Conservation (phyloP, 2,888 invertebrate species). For the Acrocyrtus sp. region DNA sequence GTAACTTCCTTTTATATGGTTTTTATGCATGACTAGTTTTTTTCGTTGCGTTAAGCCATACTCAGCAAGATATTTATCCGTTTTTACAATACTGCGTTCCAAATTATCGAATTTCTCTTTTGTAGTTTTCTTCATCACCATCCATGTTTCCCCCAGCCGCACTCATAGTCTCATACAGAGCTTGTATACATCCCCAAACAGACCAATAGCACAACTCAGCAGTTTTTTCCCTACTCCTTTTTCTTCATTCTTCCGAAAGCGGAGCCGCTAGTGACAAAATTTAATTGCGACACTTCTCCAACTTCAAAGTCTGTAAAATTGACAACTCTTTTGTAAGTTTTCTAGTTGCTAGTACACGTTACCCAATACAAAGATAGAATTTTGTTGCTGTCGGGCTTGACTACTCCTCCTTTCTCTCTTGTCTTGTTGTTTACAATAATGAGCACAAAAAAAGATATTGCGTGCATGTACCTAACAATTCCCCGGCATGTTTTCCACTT, state of each 20-base stretch:
- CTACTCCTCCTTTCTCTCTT: too few relatives aligned
- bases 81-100: constrained; percentile 13
- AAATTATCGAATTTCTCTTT: constrained; percentile 37
- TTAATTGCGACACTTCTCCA: constrained; percentile 51
- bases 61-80: constrained; percentile 12
- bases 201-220: constrained; percentile 29
- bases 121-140: too few relatives aligned
- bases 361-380: too few relatives aligned
- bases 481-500: neutral
- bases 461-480: neutral
- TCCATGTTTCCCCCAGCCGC: constrained; percentile 18
- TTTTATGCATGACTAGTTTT: constrained; percentile 32
- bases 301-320: constrained; percentile 44
- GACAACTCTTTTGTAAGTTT: constrained; percentile 37
- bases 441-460: too few relatives aligned
- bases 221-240: constrained; percentile 23
- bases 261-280: constrained; percentile 46
- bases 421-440: too few relatives aligned
- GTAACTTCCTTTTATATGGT: too few relatives aligned
- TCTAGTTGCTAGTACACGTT: too few relatives aligned
- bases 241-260: constrained; percentile 16
- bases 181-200: too few relatives aligned
- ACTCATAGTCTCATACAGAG: too few relatives aligned
- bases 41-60: constrained; percentile 13
- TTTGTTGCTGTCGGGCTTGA: too few relatives aligned